Base-by-base conservation (phyloP, 2,888 invertebrate genomes). In the Drosophila antonietae region DNA sequence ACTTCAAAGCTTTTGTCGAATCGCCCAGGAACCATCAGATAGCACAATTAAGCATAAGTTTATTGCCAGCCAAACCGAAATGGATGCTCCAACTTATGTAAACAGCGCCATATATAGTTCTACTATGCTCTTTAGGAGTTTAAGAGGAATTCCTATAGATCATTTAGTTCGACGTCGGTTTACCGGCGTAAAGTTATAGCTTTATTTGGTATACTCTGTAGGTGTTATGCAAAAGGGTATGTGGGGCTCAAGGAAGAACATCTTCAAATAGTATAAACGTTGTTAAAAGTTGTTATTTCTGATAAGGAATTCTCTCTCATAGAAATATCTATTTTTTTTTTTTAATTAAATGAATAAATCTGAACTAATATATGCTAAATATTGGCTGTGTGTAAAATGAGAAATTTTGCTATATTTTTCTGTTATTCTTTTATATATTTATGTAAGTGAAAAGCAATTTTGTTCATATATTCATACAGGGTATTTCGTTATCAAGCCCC, bases 1-100 rank as follows among this genome's bases (percentile, higher is more conserved):
- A 76, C 82, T 88, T 84, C 77, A 76, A 83, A 87, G 85, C 79
- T 55, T 46, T 57, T 35, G 57, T 63, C 33, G 49, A 63, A 62
- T 28, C 51, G 59, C 53, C 68, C 68, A 58, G 76, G 64, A 76
- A 67, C 73, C 73, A 78, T 89, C 76, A 68, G 75, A 80, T 80
- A 74, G 68, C 80, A 82, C 80, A 82, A 84, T 88, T 80, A 82
- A 78, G 76, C 76, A 80, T 76, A 75, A 51, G 79, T 78, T 81
- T 81, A 81, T 75, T 65, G 70, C 72, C 46, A 70, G 64, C 72
- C 62, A 57, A 57, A 74, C 60, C 49, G 51, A 75, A 78, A 64
- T 60, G 55, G 55, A 65, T 85, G 78, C 70, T 76, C 47, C 58
- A 49, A 74, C 67, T 68, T 67, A 74, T 83, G 81, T 84, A 83